These are phyloP conservation scores for Psephotus haematonotus DNA, from an alignment of 2,113 vertebrate species.

Conservation along the genomic window DNA sequence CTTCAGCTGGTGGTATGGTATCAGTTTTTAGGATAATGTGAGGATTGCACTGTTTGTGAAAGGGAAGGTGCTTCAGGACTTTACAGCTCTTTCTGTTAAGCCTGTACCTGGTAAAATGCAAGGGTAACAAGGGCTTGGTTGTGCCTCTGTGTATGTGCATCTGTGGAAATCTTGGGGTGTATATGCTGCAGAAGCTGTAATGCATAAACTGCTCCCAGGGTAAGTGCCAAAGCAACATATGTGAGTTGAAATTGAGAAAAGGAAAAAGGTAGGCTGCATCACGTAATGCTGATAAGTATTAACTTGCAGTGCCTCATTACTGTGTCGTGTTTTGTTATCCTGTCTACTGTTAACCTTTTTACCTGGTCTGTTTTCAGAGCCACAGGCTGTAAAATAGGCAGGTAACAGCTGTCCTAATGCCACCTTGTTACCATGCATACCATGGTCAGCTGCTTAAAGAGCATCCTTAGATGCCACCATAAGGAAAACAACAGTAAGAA, in stretches of 20 bases:
- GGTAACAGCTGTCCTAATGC: background rate
- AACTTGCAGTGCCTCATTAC: background rate
- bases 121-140: background rate
- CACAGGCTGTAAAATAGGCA: background rate
- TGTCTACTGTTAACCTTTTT: background rate
- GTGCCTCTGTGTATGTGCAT: background rate
- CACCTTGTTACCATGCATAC: background rate
- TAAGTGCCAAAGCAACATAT: background rate
- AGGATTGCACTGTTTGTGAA: background rate
- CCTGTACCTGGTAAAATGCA: background rate
- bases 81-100: background rate
- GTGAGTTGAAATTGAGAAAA: background rate
- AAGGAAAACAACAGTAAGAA: background rate
- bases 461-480: background rate
- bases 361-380: background rate
- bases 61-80: background rate
- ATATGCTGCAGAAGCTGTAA: background rate
- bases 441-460: background rate
- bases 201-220: background rate
- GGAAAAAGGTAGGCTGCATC: background rate
- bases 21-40: background rate
- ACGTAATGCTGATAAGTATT: background rate
- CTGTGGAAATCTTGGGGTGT: rapidly evolving
- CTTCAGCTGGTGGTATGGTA: background rate
- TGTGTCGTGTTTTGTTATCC: background rate